A percentile compares a stretch with the other conserved stretches of the same genome.
Evolutionary conservation across 2,797 vertebrate genomes (phyloP).

Genomic region (Karalla daura): DNA sequence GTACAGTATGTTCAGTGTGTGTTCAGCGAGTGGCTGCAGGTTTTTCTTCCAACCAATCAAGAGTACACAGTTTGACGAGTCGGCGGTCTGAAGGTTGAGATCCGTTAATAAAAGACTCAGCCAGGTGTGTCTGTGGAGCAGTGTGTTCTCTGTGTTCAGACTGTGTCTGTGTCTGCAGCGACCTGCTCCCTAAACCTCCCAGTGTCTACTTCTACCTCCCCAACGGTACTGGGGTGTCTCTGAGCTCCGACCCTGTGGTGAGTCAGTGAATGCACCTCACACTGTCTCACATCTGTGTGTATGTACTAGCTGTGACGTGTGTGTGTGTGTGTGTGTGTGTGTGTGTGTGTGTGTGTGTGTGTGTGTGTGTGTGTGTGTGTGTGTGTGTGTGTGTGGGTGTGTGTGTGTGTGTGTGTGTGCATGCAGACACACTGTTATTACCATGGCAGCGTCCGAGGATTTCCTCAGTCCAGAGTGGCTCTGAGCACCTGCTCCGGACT

Average conservation of each 20-base stretch:
- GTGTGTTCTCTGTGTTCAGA: no score
- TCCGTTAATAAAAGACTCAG: no score
- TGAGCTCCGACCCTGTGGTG: constrained; percentile 81
- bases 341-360: constrained; percentile 31
- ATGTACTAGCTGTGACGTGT: no score
- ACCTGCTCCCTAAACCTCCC: constrained; percentile 81
- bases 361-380: constrained; percentile 16
- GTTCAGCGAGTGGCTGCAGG: no score
- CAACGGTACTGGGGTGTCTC: constrained; percentile 82
- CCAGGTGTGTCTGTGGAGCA: no score
- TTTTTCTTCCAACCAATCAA: no score
- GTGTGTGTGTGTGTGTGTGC: constrained; percentile 25
- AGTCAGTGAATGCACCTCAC: constrained; percentile 54
- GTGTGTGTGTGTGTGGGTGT: constrained; percentile 15
- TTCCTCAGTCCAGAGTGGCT: constrained; percentile 81
- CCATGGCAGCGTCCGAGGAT: constrained; percentile 81
- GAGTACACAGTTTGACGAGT: no score
- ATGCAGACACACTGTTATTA: constrained; percentile 90
- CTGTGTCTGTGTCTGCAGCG: constrained; percentile 70
- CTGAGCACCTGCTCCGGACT: constrained; percentile 89
- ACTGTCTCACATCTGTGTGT: no score
- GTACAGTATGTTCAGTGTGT: no score
- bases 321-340: constrained; percentile 16
- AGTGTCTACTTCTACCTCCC: constrained; percentile 89
- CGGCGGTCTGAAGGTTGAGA: no score